A percentile compares a stretch with the other conserved stretches of the same genome.
Evolutionary conservation across 1,140 invertebrate species (phyloP).

Genomic region (Cataglyphis hispanica): DNA sequence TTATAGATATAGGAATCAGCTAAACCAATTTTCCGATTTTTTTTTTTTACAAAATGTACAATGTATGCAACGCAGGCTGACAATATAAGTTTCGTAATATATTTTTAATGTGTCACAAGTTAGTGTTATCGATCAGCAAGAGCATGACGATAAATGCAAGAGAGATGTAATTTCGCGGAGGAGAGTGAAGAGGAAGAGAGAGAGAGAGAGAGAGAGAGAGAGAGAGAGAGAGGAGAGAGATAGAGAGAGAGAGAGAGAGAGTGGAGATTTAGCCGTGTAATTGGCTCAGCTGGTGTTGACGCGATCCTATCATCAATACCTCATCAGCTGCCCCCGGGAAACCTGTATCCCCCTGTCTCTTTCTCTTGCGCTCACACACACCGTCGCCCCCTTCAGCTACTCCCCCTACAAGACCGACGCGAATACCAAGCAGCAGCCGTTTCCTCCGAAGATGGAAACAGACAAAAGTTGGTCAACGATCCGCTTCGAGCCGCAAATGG

Average conservation of each 20-base stretch:
- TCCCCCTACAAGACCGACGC: slow-evolving; percentile 62
- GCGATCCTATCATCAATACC: slow-evolving; percentile 87
- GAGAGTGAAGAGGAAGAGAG: slow-evolving; percentile 48
- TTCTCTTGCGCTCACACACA: slow-evolving; percentile 58
- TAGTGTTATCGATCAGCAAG: slow-evolving; percentile 22
- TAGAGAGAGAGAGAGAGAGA: slow-evolving; percentile 67
- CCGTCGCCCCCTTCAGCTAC: slow-evolving; percentile 57
- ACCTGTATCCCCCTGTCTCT: slow-evolving; percentile 82
- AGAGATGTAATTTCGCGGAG: background rate
- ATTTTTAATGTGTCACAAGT: background rate
- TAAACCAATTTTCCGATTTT: background rate
- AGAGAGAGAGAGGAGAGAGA: slow-evolving; percentile 24
- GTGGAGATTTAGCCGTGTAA: slow-evolving; percentile 86
- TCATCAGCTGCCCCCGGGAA: slow-evolving; percentile 85
- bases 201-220: slow-evolving; percentile 56
- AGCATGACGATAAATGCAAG: slow-evolving; percentile 36
- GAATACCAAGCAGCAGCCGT: slow-evolving; percentile 79
- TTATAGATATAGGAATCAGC: no score
- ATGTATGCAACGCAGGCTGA: no score
- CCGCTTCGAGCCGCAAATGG: background rate
- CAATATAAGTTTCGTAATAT: no score
- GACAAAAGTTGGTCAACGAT: slow-evolving; percentile 52
- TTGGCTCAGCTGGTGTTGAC: slow-evolving; percentile 87
- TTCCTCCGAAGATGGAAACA: slow-evolving; percentile 66
- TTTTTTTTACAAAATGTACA: background rate